Evolutionary conservation across 2,113 vertebrate genomes (phyloP).

Genomic region (Lasiurus borealis): DNA sequence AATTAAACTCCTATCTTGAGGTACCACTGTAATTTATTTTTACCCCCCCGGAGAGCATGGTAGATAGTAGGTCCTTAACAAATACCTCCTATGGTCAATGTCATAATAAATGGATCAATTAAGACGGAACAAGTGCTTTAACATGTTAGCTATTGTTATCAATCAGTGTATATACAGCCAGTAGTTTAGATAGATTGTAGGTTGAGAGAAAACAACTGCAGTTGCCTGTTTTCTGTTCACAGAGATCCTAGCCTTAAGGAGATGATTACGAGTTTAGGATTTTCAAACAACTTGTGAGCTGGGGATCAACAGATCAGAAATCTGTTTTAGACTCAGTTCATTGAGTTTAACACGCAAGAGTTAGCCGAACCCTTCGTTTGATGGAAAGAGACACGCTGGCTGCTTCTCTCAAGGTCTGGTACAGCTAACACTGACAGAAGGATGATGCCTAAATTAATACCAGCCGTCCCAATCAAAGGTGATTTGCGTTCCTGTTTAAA

Average conservation of each 20-base stretch:
- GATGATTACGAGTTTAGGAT: neutral
- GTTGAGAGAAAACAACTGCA: neutral
- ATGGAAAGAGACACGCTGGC: conserved; percentile 74
- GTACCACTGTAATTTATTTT: neutral
- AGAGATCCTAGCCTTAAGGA: neutral
- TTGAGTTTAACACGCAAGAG: conserved; percentile 65
- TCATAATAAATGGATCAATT: neutral
- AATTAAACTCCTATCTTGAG: too few relatives aligned
- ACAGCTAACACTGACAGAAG: conserved; percentile 76
- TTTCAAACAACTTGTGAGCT: neutral
- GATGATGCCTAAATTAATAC: conserved; percentile 81
- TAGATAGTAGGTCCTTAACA: neutral
- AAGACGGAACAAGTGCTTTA: neutral
- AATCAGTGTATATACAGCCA: neutral
- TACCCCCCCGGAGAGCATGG: neutral
- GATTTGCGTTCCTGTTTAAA: conserved; percentile 81
- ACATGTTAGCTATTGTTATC: neutral
- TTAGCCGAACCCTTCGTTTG: conserved; percentile 73
- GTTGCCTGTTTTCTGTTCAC: neutral
- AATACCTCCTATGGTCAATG: neutral
- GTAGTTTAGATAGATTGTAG: neutral
- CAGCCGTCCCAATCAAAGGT: conserved; percentile 82
- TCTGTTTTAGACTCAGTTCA: conserved; percentile 64
- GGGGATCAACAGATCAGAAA: conserved; percentile 46
- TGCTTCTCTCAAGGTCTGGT: conserved; percentile 69